These are phyloP conservation scores for Falco concolor DNA, from an alignment of 2,797 vertebrate genomes.

Conservation along the genomic window DNA sequence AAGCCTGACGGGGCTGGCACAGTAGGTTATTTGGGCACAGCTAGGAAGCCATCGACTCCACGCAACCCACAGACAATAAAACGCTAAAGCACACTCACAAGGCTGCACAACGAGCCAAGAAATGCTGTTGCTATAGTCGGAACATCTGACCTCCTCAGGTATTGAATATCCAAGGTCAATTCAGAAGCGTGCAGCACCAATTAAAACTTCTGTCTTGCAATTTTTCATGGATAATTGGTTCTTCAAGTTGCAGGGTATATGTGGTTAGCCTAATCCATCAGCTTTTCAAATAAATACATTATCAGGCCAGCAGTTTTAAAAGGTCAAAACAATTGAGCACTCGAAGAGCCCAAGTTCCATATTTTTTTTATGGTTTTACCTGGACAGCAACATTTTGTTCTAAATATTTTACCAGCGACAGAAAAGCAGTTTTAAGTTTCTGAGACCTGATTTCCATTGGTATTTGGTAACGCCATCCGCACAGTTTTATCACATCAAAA, in stretches of 20 bases:
- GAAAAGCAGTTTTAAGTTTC: background rate
- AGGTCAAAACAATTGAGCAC: background rate
- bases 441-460: background rate
- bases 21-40: background rate
- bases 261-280: background rate
- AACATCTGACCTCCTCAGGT: background rate
- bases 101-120: background rate
- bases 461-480: background rate
- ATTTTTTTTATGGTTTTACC: background rate
- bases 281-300: constrained; percentile 16
- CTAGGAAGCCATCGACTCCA: background rate
- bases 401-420: background rate
- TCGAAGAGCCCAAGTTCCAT: fast-evolving
- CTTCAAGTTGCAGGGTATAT: background rate
- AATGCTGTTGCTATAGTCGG: background rate
- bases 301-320: background rate
- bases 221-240: constrained; percentile 29
- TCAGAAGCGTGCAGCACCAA: background rate
- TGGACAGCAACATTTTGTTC: background rate
- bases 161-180: background rate
- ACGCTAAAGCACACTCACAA: background rate
- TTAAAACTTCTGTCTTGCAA: background rate
- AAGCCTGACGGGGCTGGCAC: background rate
- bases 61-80: background rate
- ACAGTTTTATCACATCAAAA: background rate